Evolutionary conservation across 2,888 invertebrate genomes (phyloP).

Genomic region (Chirona hameri): DNA sequence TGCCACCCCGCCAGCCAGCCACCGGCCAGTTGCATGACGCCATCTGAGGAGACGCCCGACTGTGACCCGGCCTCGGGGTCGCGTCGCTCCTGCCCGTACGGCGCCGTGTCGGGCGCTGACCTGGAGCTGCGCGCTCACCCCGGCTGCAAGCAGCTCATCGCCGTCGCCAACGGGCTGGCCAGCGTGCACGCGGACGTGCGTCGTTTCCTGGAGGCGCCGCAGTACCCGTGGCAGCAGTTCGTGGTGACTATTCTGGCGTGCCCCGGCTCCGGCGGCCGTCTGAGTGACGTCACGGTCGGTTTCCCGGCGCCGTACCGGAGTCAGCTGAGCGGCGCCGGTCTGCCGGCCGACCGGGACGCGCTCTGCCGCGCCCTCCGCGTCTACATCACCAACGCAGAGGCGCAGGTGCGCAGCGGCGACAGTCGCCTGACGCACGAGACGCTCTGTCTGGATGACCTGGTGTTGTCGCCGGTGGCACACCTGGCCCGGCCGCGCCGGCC

Average conservation of each 20-base stretch:
- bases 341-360: neutral
- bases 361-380: neutral
- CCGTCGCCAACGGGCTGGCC: neutral
- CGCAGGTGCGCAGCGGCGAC: neutral
- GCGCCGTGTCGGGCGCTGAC: neutral
- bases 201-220: neutral
- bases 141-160: neutral
- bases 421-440: neutral
- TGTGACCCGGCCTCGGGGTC: neutral
- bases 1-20: neutral
- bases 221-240: neutral
- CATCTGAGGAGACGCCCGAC: neutral
- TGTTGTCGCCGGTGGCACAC: neutral
- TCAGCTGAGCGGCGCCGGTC: neutral
- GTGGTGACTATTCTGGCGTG: neutral
- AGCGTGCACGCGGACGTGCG: neutral
- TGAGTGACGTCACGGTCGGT: neutral
- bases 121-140: neutral
- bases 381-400: conserved; percentile 4
- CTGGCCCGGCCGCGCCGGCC: neutral
- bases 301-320: neutral
- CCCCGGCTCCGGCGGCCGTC: neutral
- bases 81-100: neutral
- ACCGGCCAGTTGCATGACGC: neutral
- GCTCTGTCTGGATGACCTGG: conserved; percentile 4